These are phyloP conservation scores for Onychomys arenicola DNA, from an alignment of 2,797 vertebrate genomes.

Conservation along the genomic window DNA sequence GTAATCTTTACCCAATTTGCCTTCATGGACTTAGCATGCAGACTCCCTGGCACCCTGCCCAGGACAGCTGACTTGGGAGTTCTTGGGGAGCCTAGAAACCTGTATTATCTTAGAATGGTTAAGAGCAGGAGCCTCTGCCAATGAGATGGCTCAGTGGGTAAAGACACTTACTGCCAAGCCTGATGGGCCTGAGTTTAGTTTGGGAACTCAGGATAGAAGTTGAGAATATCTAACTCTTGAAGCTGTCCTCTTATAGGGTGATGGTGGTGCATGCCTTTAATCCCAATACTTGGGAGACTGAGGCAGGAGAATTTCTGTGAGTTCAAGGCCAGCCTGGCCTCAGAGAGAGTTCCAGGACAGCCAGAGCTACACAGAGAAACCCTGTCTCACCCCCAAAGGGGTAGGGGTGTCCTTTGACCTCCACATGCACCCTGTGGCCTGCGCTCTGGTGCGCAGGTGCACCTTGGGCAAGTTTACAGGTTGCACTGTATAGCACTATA, in stretches of 20 bases:
- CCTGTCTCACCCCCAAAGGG: neutral
- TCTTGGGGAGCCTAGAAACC: neutral
- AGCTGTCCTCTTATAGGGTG: neutral
- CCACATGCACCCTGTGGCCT: neutral
- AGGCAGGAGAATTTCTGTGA: neutral
- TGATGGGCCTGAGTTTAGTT: neutral
- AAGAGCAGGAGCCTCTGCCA: neutral
- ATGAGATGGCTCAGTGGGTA: neutral
- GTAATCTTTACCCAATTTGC: neutral
- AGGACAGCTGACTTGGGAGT: neutral
- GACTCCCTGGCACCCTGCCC: neutral
- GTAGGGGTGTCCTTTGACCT: neutral
- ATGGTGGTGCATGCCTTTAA: neutral
- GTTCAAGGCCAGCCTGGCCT: neutral
- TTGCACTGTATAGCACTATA: neutral
- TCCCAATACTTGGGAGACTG: no score
- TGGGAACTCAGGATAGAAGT: neutral
- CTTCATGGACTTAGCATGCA: neutral
- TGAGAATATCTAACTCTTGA: neutral
- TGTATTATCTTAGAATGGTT: neutral
- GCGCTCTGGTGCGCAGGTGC: fast-evolving
- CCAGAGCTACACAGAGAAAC: neutral
- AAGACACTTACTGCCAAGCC: neutral
- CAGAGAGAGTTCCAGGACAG: neutral
- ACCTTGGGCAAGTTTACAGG: neutral